Percentiles rank a stretch among this genome's conserved stretches.
phyloP scores from a whole-genome alignment of 1,140 invertebrate species.

The Olivierus martensii region DNA sequence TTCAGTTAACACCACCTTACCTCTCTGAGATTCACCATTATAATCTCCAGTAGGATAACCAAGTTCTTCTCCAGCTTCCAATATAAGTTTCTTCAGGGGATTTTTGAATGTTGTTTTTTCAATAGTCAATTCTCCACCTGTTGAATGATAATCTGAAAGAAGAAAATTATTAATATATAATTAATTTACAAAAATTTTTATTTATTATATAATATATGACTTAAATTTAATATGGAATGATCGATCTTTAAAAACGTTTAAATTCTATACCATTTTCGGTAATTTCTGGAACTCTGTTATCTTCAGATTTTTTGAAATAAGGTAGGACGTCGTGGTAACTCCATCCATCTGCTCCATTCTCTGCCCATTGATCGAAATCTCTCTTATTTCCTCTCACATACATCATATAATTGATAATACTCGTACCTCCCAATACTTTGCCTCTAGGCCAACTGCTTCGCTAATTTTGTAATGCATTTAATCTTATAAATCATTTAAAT shows the following conservation, averaged over 20 bases:
- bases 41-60: neutral
- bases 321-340: conserved; percentile 67
- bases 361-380: conserved; percentile 83
- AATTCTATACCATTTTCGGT: conserved; percentile 1
- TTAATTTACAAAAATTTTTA: too few species aligned
- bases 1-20: too few species aligned
- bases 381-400: conserved; percentile 78
- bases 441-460: conserved; percentile 2
- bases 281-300: conserved; percentile 15
- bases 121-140: too few species aligned
- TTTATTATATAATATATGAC: too few species aligned
- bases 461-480: too few species aligned
- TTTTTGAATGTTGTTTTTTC: too few species aligned
- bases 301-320: conserved; percentile 50
- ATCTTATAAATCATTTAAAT: too few species aligned
- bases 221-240: too few species aligned
- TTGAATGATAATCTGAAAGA: too few species aligned
- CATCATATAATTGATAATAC: conserved; percentile 85
- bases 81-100: too few species aligned
- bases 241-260: too few species aligned
- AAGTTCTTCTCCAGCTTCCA: neutral
- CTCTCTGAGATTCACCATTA: neutral
- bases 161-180: too few species aligned
- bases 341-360: conserved; percentile 77
- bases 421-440: conserved; percentile 49